Evolutionary conservation across 2,113 vertebrate genomes (phyloP).

Genomic region (Helogale parvula): DNA sequence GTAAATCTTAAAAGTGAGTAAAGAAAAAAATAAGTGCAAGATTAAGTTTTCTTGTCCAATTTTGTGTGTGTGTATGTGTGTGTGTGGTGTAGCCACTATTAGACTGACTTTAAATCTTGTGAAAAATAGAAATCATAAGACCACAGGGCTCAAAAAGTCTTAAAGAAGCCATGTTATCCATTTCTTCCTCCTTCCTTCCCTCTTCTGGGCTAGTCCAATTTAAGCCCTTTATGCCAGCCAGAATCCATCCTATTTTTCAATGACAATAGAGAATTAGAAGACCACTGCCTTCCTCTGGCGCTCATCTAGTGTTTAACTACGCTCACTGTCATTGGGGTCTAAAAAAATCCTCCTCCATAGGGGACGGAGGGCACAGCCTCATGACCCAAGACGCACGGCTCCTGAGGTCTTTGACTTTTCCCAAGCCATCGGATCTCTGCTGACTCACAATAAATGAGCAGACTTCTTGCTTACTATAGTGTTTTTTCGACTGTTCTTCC

Average conservation of each 20-base stretch:
- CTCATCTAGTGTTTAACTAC: slow-evolving; percentile 59
- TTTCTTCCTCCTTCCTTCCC: background rate
- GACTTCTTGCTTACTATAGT: background rate
- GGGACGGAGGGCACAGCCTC: background rate
- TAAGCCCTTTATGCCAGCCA: slow-evolving; percentile 35
- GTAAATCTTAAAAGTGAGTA: slow-evolving; percentile 33
- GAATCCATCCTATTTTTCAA: slow-evolving; percentile 71
- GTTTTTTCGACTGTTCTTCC: background rate
- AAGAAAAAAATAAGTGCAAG: background rate
- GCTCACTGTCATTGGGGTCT: slow-evolving; percentile 19
- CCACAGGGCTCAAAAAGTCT: background rate
- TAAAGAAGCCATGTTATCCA: background rate
- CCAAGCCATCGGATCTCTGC: background rate
- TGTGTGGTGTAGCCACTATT: background rate
- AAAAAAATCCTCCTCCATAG: background rate
- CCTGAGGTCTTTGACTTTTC: background rate
- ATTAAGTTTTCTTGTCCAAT: background rate
- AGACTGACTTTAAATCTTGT: background rate
- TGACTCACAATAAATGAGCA: background rate
- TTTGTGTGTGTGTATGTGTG: too few relatives aligned
- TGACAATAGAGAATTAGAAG: background rate
- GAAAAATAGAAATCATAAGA: slow-evolving; percentile 34
- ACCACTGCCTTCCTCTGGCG: slow-evolving; percentile 24
- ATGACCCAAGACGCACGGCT: background rate
- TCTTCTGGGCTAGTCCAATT: background rate